Evolutionary conservation across 1,140 invertebrate species (phyloP).

Genomic region (Meloidogyne hapla): DNA sequence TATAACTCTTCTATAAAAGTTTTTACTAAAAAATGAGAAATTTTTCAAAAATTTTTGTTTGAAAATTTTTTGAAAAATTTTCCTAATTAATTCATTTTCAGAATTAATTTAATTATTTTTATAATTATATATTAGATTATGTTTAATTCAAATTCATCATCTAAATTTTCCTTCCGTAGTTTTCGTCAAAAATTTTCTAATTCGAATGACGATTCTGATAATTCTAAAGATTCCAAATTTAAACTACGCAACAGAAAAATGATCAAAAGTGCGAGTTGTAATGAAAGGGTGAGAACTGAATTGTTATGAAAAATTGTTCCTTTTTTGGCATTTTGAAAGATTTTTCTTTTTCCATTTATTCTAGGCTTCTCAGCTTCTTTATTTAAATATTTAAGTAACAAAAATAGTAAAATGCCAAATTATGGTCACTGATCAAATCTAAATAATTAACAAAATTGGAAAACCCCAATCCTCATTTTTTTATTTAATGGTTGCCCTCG

Average conservation of each 20-base stretch:
- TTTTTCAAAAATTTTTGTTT: no score
- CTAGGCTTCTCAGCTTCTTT: no score
- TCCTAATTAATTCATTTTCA: no score
- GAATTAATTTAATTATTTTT: no score
- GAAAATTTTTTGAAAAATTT: no score
- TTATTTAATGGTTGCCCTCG: background rate
- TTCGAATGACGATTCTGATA: background rate
- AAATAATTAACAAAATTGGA: background rate
- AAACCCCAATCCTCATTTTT: background rate
- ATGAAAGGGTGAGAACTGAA: background rate
- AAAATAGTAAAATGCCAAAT: background rate
- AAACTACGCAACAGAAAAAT: background rate
- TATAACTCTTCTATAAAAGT: no score
- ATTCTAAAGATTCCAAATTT: background rate
- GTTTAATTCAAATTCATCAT: background rate
- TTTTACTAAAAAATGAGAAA: no score
- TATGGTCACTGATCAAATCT: background rate
- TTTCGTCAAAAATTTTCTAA: background rate
- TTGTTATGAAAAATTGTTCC: no score
- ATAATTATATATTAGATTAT: no score
- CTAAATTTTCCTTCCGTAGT: background rate
- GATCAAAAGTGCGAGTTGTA: background rate
- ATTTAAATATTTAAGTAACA: background rate
- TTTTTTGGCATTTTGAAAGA: no score
- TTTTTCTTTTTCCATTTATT: no score